Evolutionary conservation across 2,888 invertebrate genomes (phyloP).

Genomic region (Chrysomela aeneicollis): DNA sequence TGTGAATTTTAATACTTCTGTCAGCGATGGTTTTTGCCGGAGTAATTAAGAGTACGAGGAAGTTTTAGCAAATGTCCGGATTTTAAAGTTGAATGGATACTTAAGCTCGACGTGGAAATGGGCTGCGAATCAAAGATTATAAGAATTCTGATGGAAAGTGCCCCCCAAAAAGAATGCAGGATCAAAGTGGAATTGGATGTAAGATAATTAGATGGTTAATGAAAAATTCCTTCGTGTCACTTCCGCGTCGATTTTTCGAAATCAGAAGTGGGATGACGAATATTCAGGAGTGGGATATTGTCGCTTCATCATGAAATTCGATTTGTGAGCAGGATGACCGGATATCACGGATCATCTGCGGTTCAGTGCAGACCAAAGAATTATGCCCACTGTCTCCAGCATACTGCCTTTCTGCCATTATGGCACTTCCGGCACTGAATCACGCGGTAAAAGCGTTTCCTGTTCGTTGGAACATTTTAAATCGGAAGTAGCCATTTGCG

Average conservation of each 20-base stretch:
- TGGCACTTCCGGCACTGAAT: constrained; percentile 35
- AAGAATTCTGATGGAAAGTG: constrained; percentile 9
- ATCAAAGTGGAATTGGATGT: not conserved
- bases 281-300: not conserved
- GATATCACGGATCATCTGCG: constrained; percentile 40
- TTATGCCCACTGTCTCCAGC: constrained; percentile 38
- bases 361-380: constrained; percentile 30
- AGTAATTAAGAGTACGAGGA: constrained; percentile 50
- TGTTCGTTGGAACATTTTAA: constrained; percentile 51
- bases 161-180: not conserved
- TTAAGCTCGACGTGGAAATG: constrained; percentile 19
- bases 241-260: too few species aligned
- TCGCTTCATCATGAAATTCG: not conserved
- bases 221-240: too few species aligned
- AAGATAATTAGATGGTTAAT: too few species aligned
- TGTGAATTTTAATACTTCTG: constrained; percentile 58
- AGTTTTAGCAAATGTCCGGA: constrained; percentile 33
- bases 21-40: constrained; percentile 46
- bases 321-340: constrained; percentile 38
- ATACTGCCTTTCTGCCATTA: constrained; percentile 46
- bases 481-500: constrained; percentile 60
- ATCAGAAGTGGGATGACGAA: not conserved
- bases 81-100: constrained; percentile 31
- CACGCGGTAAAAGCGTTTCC: constrained; percentile 21
- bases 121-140: constrained; percentile 14